Evolutionary conservation across 2,797 vertebrate species (phyloP).

Genomic region (Astyanax mexicanus): DNA sequence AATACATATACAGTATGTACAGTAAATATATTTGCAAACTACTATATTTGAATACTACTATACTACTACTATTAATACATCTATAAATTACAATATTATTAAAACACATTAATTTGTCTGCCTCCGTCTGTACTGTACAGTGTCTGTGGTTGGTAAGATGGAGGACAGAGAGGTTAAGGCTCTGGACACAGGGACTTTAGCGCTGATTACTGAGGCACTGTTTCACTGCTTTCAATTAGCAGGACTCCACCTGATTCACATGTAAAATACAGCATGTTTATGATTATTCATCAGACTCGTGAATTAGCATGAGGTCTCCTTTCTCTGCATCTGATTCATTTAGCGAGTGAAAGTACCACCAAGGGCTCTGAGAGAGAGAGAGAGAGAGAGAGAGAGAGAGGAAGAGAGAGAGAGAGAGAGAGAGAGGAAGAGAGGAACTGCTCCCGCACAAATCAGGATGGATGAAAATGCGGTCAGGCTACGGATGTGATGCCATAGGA

Average conservation of each 20-base stretch:
- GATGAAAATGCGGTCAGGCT: not conserved
- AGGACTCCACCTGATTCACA: slow-evolving; percentile 25
- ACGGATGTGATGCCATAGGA: not conserved
- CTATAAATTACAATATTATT: too few relatives aligned
- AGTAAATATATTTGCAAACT: too few relatives aligned
- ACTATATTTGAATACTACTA: too few relatives aligned
- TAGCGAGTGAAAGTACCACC: not conserved
- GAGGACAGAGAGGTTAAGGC: slow-evolving; percentile 8
- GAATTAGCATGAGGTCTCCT: slow-evolving; percentile 33
- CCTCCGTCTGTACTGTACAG: not conserved
- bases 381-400: too few relatives aligned
- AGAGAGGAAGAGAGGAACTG: not conserved
- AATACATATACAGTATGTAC: too few relatives aligned
- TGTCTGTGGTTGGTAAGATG: not conserved
- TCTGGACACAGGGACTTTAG: slow-evolving; percentile 1
- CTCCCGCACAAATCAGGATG: slow-evolving; percentile 8
- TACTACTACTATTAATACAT: too few relatives aligned
- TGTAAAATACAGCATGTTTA: slow-evolving; percentile 16
- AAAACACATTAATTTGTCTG: too few relatives aligned
- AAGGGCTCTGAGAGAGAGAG: slow-evolving; percentile 1
- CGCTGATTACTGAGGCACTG: not conserved
- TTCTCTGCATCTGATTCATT: slow-evolving; percentile 6
- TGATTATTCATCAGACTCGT: slow-evolving; percentile 28
- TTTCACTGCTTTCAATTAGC: slow-evolving; percentile 11
- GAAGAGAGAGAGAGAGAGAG: too few relatives aligned